These are phyloP conservation scores for Sebastes hopkinsi DNA, from an alignment of 2,797 vertebrate genomes.

Conservation along the genomic window DNA sequence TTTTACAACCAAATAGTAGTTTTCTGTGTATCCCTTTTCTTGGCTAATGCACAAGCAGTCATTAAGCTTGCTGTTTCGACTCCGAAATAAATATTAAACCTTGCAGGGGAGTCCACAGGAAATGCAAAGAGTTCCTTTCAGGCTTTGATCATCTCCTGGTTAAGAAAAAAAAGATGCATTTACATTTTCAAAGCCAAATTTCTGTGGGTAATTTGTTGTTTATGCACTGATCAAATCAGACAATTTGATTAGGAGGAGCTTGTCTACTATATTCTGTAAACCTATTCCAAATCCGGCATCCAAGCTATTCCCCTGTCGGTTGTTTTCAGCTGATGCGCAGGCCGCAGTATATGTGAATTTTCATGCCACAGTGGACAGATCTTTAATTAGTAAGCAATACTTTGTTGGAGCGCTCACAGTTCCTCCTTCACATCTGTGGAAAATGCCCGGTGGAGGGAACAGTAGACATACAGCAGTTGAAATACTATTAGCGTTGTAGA, in stretches of 20 bases:
- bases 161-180: conserved; percentile 35
- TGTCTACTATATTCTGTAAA: conserved; percentile 56
- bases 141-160: conserved; percentile 48
- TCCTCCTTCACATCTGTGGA: conserved; percentile 60
- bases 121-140: conserved; percentile 46
- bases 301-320: conserved; percentile 43
- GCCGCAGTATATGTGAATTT: conserved; percentile 50
- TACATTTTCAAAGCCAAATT: conserved; percentile 52
- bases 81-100: conserved; percentile 63
- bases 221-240: conserved; percentile 59
- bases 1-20: conserved; percentile 82
- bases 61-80: conserved; percentile 66
- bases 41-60: conserved; percentile 68
- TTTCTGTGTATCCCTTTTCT: conserved; percentile 63
- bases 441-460: conserved; percentile 54
- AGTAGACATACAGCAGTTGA: conserved; percentile 38
- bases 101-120: conserved; percentile 38
- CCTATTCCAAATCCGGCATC: conserved; percentile 56
- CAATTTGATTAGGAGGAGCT: conserved; percentile 62
- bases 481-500: conserved; percentile 54
- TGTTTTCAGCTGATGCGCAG: conserved; percentile 64
- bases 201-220: conserved; percentile 58
- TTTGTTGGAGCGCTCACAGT: conserved; percentile 60
- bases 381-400: conserved; percentile 75
- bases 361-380: conserved; percentile 60